phyloP scores from a whole-genome alignment of 2,797 vertebrate genomes.

The Lagodon rhomboides region DNA sequence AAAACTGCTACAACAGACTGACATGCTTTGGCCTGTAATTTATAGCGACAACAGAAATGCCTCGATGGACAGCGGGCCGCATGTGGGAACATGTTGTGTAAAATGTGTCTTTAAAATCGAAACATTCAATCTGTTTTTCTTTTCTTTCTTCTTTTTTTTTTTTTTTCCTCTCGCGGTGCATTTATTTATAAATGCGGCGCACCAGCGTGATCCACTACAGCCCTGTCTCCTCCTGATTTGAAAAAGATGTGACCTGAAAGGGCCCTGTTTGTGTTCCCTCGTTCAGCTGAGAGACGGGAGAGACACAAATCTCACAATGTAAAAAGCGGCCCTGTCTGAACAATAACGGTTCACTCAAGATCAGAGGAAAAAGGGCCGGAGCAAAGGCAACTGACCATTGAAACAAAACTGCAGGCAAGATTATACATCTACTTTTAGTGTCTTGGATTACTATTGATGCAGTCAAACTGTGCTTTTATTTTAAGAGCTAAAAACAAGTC shows the following conservation, averaged over 20 bases:
- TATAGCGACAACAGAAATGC: slow-evolving; percentile 57
- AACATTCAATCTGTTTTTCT: slow-evolving; percentile 2
- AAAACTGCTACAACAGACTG: slow-evolving; percentile 41
- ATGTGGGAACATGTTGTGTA: slow-evolving; percentile 33
- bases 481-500: not conserved
- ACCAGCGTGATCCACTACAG: slow-evolving; percentile 42
- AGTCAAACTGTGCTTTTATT: not conserved
- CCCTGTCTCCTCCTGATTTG: slow-evolving; percentile 62
- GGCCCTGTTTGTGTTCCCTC: slow-evolving; percentile 65
- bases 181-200: slow-evolving; percentile 59
- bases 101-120: slow-evolving; percentile 37
- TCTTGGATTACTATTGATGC: not conserved
- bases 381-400: slow-evolving; percentile 14
- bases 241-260: slow-evolving; percentile 78
- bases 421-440: not conserved
- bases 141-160: not conserved
- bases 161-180: slow-evolving; percentile 34
- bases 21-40: slow-evolving; percentile 52
- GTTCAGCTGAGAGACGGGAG: slow-evolving; percentile 52
- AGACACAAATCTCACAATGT: slow-evolving; percentile 51
- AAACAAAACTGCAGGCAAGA: slow-evolving; percentile 8
- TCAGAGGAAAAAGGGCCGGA: slow-evolving; percentile 25
- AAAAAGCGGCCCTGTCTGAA: slow-evolving; percentile 52
- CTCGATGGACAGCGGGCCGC: slow-evolving; percentile 3
- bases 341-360: slow-evolving; percentile 35